Percentiles rank a stretch among this genome's conserved stretches.
phyloP scores from a whole-genome alignment of 2,888 invertebrate genomes.

The Pseudococcus viburni region DNA sequence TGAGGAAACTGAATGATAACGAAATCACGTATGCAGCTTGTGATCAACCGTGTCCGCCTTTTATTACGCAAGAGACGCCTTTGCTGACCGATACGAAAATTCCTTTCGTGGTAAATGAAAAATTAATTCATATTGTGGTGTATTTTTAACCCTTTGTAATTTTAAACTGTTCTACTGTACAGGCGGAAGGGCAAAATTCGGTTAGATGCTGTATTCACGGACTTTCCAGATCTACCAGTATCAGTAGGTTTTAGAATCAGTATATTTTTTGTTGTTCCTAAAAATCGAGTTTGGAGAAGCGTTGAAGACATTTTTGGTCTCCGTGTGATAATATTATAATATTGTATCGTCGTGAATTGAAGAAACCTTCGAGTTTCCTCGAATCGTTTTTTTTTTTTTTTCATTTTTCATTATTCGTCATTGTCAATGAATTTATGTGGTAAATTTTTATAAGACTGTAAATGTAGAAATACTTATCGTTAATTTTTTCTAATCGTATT shows the following conservation, averaged over 20 bases:
- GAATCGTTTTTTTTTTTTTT: not conserved
- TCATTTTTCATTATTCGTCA: not conserved
- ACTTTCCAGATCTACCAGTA: conserved; percentile 59
- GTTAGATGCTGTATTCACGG: conserved; percentile 62
- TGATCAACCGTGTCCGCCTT: conserved; percentile 65
- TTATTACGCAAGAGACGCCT: conserved; percentile 63
- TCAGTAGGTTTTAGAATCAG: conserved; percentile 39
- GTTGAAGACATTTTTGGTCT: conserved; percentile 30
- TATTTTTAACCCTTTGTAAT: not conserved
- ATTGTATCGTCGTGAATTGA: conserved; percentile 6
- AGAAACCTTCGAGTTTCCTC: not conserved
- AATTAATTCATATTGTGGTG: not conserved
- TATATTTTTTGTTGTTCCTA: conserved; percentile 54
- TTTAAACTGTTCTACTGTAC: not conserved
- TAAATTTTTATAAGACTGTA: conserved; percentile 58
- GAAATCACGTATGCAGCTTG: conserved; percentile 64
- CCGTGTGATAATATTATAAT: conserved; percentile 29
- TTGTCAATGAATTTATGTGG: conserved; percentile 50
- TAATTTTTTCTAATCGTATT: conserved; percentile 1
- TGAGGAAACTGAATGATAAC: conserved; percentile 58
- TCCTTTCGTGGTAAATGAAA: conserved; percentile 58
- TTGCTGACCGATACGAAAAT: conserved; percentile 37
- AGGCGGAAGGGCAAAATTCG: conserved; percentile 58
- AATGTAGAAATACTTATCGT: not conserved
- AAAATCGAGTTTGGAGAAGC: conserved; percentile 36